A percentile compares a stretch with the other conserved stretches of the same genome.
Evolutionary conservation across 2,888 invertebrate genomes (phyloP).

Genomic region (Anoncus sp.): DNA sequence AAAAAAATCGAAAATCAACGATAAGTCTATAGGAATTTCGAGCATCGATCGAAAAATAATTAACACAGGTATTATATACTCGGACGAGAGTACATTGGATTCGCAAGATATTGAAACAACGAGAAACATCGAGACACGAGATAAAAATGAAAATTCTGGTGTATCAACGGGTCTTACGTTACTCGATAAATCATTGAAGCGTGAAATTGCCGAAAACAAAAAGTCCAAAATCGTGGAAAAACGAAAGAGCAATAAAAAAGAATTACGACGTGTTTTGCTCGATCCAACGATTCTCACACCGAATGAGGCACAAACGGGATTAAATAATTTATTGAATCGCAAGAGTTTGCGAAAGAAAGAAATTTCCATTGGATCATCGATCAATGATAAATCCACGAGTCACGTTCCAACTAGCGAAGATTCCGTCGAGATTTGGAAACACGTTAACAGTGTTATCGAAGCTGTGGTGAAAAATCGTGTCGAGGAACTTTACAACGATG

Average conservation of each 20-base stretch:
- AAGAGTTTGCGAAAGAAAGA: conserved; percentile 21
- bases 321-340: conserved; percentile 36
- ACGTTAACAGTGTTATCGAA: conserved; percentile 73
- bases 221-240: conserved; percentile 59
- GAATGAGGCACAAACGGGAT: conserved; percentile 68
- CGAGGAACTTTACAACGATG: conserved; percentile 31
- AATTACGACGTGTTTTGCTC: conserved; percentile 39
- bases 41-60: not conserved
- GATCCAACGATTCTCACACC: conserved; percentile 57
- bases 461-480: conserved; percentile 71
- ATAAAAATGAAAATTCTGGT: conserved; percentile 56
- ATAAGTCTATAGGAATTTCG: not conserved
- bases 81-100: conserved; percentile 80
- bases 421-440: conserved; percentile 62
- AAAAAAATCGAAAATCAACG: conserved; percentile 40
- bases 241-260: conserved; percentile 57
- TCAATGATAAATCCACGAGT: conserved; percentile 28
- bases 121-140: conserved; percentile 23
- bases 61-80: conserved; percentile 72
- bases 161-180: conserved; percentile 74
- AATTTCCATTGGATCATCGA: conserved; percentile 44
- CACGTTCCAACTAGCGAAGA: not conserved
- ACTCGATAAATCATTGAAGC: conserved; percentile 76
- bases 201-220: conserved; percentile 70
- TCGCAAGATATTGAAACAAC: conserved; percentile 56